Evolutionary conservation across 1,140 invertebrate species (phyloP).

Genomic region (Bicyclus anynana): DNA sequence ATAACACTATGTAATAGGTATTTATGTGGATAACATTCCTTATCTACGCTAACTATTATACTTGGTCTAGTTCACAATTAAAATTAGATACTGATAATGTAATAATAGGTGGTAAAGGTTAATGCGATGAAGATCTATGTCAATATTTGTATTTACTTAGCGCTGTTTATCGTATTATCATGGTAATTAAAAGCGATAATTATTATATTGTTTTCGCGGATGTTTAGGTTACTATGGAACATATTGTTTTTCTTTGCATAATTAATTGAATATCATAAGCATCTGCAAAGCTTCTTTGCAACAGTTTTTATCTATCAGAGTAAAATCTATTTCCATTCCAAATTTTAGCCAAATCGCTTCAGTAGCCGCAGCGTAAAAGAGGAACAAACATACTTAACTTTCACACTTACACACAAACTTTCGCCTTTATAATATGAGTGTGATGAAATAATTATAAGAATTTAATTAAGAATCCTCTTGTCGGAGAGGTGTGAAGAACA

Average conservation of each 20-base stretch:
- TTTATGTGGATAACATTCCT: background rate
- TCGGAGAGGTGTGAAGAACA: no score
- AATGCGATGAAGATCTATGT: constrained; percentile 61
- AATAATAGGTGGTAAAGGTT: constrained; percentile 66
- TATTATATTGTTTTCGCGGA: constrained; percentile 54
- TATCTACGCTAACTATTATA: background rate
- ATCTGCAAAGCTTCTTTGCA: no score
- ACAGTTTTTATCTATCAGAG: background rate
- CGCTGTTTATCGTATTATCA: constrained; percentile 38
- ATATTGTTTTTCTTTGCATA: constrained; percentile 12
- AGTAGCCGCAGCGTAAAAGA: no score
- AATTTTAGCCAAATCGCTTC: no score
- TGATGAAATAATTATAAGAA: no score
- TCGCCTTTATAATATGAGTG: no score
- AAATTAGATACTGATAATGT: constrained; percentile 52
- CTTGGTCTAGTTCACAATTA: constrained; percentile 32
- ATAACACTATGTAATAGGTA: no score
- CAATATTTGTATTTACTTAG: constrained; percentile 61
- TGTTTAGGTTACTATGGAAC: constrained; percentile 43
- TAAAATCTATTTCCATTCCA: background rate
- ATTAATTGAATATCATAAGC: background rate
- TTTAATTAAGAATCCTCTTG: no score
- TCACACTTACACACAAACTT: no score
- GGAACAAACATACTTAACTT: no score
- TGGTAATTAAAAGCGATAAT: constrained; percentile 52